These are phyloP conservation scores for Poicephalus gulielmi DNA, from an alignment of 2,113 vertebrate species.

Conservation along the genomic window DNA sequence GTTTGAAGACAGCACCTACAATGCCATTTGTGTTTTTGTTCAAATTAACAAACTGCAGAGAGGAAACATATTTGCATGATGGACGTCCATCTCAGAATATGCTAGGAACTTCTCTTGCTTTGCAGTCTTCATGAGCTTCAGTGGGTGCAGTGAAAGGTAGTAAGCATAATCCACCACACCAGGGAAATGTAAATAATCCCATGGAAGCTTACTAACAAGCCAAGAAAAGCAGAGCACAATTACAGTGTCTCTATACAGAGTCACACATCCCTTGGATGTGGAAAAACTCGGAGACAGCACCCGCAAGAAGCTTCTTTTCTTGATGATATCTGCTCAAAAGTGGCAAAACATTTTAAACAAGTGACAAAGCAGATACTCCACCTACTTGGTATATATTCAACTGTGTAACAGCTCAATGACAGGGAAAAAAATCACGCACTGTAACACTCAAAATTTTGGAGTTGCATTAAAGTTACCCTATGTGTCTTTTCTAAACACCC, in stretches of 20 bases:
- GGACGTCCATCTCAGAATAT: neutral
- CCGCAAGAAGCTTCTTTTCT: neutral
- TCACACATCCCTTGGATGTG: neutral
- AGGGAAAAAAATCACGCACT: neutral
- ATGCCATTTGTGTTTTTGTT: neutral
- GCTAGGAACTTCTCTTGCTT: neutral
- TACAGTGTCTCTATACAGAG: neutral
- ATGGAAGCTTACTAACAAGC: neutral
- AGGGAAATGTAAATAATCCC: neutral
- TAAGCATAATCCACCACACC: neutral
- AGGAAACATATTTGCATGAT: neutral
- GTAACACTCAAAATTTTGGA: neutral
- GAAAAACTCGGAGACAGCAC: neutral
- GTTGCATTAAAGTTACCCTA: neutral
- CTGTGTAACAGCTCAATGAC: neutral
- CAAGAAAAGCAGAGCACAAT: neutral
- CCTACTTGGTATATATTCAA: neutral
- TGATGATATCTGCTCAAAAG: neutral
- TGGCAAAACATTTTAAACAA: neutral
- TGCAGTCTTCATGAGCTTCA: neutral
- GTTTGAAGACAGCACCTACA: neutral
- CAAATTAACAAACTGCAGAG: neutral
- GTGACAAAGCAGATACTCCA: neutral
- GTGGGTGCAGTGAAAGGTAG: neutral
- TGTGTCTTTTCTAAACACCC: neutral